Conservation (phyloP, 1,140 invertebrate species). For the Leptopilina clavipes region DNA sequence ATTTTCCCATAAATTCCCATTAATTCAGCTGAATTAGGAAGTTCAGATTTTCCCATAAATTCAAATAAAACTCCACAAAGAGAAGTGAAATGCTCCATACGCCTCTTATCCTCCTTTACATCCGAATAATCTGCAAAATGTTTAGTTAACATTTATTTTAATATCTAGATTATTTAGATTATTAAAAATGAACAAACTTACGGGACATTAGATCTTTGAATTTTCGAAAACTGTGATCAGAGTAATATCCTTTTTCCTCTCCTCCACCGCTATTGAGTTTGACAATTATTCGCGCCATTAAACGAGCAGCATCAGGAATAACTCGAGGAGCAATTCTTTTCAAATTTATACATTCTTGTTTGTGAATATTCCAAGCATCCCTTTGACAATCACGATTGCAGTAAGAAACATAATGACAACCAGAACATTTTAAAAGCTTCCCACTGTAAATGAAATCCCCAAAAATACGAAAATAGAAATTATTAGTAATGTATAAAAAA, state of each 20-base stretch:
- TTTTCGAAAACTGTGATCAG: constrained; percentile 80
- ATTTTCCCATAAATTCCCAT: constrained; percentile 68
- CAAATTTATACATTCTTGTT: constrained; percentile 84
- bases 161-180: no score
- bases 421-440: constrained; percentile 84
- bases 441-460: constrained; percentile 73
- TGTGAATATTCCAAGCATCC: constrained; percentile 85
- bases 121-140: constrained; percentile 24
- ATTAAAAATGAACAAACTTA: constrained; percentile 74
- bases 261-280: constrained; percentile 81
- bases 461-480: no score
- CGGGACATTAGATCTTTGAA: constrained; percentile 91
- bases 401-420: constrained; percentile 87
- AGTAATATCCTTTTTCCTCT: constrained; percentile 80
- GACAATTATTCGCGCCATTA: constrained; percentile 84
- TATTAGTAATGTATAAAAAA: neutral
- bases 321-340: constrained; percentile 79
- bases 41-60: constrained; percentile 33
- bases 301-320: constrained; percentile 83
- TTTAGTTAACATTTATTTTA: no score
- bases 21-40: constrained; percentile 28
- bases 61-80: constrained; percentile 30
- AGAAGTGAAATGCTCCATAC: constrained; percentile 33
- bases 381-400: constrained; percentile 85
- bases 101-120: neutral